Evolutionary conservation across 23 tunicate species (phyloP).

Genomic region (Oikopleura vanhoeffeni): DNA sequence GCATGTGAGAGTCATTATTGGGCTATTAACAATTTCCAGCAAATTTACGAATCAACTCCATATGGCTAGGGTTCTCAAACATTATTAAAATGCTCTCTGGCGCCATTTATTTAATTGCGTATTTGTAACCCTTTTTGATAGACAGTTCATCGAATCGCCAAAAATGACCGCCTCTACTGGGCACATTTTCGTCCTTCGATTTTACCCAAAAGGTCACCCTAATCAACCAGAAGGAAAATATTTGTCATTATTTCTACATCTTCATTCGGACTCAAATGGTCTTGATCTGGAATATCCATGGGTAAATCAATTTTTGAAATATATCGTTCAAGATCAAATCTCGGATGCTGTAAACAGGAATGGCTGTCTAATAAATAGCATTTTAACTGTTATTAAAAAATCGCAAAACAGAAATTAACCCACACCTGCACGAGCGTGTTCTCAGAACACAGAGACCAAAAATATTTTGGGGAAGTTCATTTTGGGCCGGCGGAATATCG

Average conservation of each 20-base stretch:
- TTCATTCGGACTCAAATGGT: neutral
- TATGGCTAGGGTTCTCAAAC: no score
- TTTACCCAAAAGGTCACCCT: neutral
- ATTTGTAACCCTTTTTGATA: no score
- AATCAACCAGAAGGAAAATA: neutral
- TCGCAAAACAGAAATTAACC: no score
- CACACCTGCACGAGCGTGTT: no score
- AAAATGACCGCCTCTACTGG: conserved; percentile 6
- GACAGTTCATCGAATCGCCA: neutral
- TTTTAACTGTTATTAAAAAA: no score
- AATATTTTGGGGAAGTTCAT: no score
- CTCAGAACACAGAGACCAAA: no score
- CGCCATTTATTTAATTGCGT: no score
- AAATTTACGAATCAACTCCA: no score
- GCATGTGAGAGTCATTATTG: conserved; percentile 9
- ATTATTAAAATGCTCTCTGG: no score
- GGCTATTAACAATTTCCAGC: neutral
- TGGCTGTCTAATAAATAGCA: no score
- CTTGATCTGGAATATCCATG: neutral
- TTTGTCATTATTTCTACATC: neutral
- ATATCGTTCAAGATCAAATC: conserved; percentile 4
- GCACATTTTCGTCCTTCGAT: neutral
- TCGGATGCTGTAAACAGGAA: neutral
- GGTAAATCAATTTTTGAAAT: neutral
- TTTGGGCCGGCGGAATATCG: no score